These are phyloP conservation scores for Phania funesta DNA, from an alignment of 2,888 invertebrate genomes.

Conservation along the genomic window DNA sequence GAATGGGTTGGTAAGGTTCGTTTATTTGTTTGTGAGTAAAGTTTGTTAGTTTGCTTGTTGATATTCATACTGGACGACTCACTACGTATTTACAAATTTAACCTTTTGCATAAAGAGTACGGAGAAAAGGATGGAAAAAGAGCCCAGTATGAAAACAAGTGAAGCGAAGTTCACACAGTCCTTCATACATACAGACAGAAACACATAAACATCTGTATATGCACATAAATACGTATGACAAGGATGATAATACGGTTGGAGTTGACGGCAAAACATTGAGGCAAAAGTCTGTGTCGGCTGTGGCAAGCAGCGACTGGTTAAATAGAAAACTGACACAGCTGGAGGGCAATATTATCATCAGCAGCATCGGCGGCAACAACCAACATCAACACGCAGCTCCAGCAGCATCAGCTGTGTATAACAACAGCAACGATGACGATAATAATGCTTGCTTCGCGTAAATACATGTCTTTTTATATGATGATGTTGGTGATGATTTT, in stretches of 20 bases:
- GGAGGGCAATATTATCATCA: constrained; percentile 68
- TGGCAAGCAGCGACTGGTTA: constrained; percentile 67
- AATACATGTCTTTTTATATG: not conserved
- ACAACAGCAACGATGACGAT: constrained; percentile 38
- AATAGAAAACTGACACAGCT: constrained; percentile 69
- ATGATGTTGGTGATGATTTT: constrained; percentile 4
- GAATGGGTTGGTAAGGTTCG: constrained; percentile 44
- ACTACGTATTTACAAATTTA: constrained; percentile 41
- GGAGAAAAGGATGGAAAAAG: not conserved
- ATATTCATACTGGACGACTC: constrained; percentile 17
- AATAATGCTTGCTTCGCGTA: not conserved
- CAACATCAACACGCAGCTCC: constrained; percentile 52
- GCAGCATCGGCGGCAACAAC: constrained; percentile 65
- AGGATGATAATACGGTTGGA: constrained; percentile 61
- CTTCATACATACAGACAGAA: not conserved
- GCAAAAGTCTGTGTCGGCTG: constrained; percentile 52
- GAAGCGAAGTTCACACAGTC: constrained; percentile 33
- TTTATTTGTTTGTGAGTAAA: constrained; percentile 36
- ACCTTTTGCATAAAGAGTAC: constrained; percentile 53
- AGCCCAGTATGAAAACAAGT: constrained; percentile 53
- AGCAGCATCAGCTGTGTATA: constrained; percentile 16
- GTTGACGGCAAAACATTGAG: constrained; percentile 46
- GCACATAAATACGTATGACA: constrained; percentile 45
- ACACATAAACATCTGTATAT: not conserved
- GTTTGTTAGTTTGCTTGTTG: constrained; percentile 46